A percentile compares a stretch with the other conserved stretches of the same genome.
These are phyloP conservation scores for Sebastes cheni DNA, from an alignment of 2,797 vertebrate genomes.

Conservation along the genomic window DNA sequence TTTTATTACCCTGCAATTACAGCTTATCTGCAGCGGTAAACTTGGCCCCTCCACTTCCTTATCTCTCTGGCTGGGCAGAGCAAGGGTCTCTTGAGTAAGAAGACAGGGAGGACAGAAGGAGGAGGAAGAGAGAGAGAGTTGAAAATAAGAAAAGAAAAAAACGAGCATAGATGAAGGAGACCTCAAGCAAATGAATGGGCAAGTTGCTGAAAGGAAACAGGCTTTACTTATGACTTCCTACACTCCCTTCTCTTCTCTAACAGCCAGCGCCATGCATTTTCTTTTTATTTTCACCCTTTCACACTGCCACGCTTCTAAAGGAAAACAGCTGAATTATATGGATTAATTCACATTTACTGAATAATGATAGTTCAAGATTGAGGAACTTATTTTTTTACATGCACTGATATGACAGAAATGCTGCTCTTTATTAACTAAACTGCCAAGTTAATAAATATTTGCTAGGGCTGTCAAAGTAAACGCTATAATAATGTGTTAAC, in stretches of 20 bases:
- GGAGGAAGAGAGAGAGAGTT: not conserved
- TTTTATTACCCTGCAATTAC: slow-evolving; percentile 81
- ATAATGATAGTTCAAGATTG: not conserved
- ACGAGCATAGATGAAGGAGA: slow-evolving; percentile 1
- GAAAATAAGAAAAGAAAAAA: slow-evolving; percentile 7
- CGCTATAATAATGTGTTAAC: too few species aligned
- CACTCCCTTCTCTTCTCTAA: slow-evolving; percentile 9
- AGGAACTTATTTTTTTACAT: slow-evolving; percentile 2
- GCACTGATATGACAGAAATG: not conserved
- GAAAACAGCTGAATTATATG: slow-evolving; percentile 24
- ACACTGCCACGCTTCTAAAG: slow-evolving; percentile 9
- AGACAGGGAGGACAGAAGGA: slow-evolving; percentile 46
- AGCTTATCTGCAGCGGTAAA: slow-evolving; percentile 80
- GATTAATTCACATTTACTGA: slow-evolving; percentile 29
- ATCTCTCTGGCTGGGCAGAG: slow-evolving; percentile 68
- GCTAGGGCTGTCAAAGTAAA: not conserved
- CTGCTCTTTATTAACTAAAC: slow-evolving; percentile 18
- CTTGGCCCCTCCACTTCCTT: slow-evolving; percentile 74
- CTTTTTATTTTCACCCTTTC: slow-evolving; percentile 24
- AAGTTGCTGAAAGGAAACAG: slow-evolving; percentile 32
- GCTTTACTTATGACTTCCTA: slow-evolving; percentile 30
- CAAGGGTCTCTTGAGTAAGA: slow-evolving; percentile 75
- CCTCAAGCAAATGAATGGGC: slow-evolving; percentile 35
- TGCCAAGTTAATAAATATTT: not conserved
- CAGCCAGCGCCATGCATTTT: slow-evolving; percentile 14